Percentiles rank a stretch among this genome's conserved stretches.
phyloP scores from a whole-genome alignment of 2,113 vertebrate genomes.

The Pantherophis guttatus region DNA sequence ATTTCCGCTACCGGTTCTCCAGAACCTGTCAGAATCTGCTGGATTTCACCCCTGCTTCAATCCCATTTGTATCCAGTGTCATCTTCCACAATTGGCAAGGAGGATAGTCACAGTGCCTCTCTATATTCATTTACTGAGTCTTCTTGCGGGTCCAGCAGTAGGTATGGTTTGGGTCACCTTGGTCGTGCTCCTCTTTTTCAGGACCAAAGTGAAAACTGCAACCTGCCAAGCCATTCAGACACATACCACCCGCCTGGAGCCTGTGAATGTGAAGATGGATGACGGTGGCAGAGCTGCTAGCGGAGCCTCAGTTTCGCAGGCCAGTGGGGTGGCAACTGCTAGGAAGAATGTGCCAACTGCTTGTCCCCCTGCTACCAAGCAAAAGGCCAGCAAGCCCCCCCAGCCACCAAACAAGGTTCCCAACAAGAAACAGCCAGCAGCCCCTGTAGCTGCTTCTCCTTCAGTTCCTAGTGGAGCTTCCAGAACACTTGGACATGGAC shows the following conservation, averaged over 20 bases:
- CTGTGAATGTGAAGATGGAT: conserved; percentile 13
- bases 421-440: neutral
- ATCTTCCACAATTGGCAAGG: neutral
- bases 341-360: neutral
- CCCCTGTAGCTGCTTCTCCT: neutral
- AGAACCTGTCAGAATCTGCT: no score
- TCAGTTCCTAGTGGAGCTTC: neutral
- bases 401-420: neutral
- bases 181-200: neutral
- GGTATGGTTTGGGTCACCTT: neutral
- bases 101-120: neutral
- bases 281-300: neutral
- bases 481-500: conserved; percentile 4
- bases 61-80: neutral
- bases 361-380: neutral
- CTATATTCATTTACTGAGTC: neutral
- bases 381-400: neutral
- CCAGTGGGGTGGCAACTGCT: neutral
- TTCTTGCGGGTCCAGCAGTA: neutral
- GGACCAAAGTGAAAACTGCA: neutral
- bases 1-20: no score
- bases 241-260: neutral
- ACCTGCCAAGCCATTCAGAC: neutral
- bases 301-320: neutral
- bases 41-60: neutral